Evolutionary conservation across 2,888 invertebrate genomes (phyloP).

Genomic region (Colostygia pectinataria): DNA sequence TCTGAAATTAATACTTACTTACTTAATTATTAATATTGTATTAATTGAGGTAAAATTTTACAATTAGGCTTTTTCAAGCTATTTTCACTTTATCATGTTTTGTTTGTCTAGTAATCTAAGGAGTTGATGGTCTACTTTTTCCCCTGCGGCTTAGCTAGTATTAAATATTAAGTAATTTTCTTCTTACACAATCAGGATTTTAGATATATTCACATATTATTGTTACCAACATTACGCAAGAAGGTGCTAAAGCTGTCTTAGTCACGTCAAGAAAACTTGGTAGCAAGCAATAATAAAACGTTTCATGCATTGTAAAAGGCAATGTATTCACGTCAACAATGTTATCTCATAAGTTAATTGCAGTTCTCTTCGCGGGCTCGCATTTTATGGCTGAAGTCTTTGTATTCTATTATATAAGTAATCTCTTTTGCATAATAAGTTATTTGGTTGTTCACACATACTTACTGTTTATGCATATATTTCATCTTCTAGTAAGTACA

Average conservation of each 20-base stretch:
- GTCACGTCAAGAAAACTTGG: slow-evolving; percentile 1
- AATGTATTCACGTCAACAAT: slow-evolving; percentile 16
- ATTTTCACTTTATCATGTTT: slow-evolving; percentile 14
- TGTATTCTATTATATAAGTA: not conserved
- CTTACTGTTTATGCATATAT: not conserved
- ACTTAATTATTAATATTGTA: slow-evolving; percentile 1
- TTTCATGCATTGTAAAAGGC: slow-evolving; percentile 7
- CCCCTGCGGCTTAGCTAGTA: no score
- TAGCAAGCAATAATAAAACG: slow-evolving; percentile 5
- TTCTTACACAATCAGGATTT: no score
- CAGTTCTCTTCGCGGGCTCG: slow-evolving; percentile 1
- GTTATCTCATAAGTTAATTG: slow-evolving; percentile 19
- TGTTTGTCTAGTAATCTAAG: no score
- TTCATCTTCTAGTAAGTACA: no score
- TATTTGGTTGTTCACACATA: slow-evolving; percentile 7
- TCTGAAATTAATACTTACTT: not conserved
- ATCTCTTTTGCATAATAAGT: slow-evolving; percentile 1
- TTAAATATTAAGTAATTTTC: no score
- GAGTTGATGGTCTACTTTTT: no score
- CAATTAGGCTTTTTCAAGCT: no score
- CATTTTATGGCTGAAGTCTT: slow-evolving; percentile 14
- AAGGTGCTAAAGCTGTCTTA: slow-evolving; percentile 1
- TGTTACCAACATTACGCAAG: slow-evolving; percentile 7
- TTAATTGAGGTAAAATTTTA: slow-evolving; percentile 6
- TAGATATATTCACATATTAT: slow-evolving; percentile 1